Base-by-base conservation (phyloP, 2,113 vertebrate genomes). In the human (Homo sapiens) region DNA sequence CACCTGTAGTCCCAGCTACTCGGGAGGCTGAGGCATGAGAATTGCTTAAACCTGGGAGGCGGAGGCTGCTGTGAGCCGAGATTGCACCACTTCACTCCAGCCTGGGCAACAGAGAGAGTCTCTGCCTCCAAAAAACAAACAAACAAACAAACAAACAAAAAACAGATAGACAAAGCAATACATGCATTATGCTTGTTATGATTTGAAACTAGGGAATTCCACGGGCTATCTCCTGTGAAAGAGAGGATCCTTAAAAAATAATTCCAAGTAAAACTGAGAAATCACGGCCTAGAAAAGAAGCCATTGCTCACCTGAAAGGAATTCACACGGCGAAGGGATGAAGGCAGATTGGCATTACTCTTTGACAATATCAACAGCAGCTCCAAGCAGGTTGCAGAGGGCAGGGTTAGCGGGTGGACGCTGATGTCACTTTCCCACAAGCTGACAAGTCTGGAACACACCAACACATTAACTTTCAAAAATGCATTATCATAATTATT, bases 361-460 rank as follows among this genome's bases (percentile, higher is more conserved):
- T 98, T 98, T 8, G 98, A 98, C 48, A 99, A 97, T 61, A 99
- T 98, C 98, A 99, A 96, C 79, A 99, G 97, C 59, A 99, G 97
- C 97, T 99, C 99, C 98, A 99, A 98, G 93, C 99, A 99, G 20
- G 99, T 99, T 75, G 98, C 98, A 94, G 98, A 98, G 6, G 99
- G 99, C 93, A 99, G 98, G 57, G 98, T 99, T 81, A 99, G 96
- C 22, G 99, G 76, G 96, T 99, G 99, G 96, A 99, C 99, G 8
- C 99, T 99, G 97, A 99, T 98, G 94, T 99, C 99, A 98, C 98
- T 99, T 98, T 99, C 99, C 99, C 99, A 99, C 45, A 97, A 98
- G 75, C 98, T 97, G 93, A 98, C 97, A 82, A 99, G 97, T 13
- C 99, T 99, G 97, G 14, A 98, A 98, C 85, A 87, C 68, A 93